Percentiles rank a stretch among this genome's conserved stretches.
These are phyloP conservation scores for Paramormyrops hopkinsi DNA, from an alignment of 2,797 vertebrate genomes.

Conservation along the genomic window DNA sequence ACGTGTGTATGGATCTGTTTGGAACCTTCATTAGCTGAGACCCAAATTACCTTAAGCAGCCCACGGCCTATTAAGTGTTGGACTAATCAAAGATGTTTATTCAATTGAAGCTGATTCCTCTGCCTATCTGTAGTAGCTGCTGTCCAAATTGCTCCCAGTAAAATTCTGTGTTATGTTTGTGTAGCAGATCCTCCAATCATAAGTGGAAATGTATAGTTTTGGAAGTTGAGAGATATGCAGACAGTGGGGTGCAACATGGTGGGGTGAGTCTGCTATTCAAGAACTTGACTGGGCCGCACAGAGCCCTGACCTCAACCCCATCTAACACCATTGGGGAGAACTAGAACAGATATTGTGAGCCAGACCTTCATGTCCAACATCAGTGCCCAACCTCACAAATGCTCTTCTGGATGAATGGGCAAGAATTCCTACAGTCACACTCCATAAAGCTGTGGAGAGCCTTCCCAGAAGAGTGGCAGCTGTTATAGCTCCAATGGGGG, in stretches of 20 bases:
- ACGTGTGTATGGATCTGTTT: not conserved
- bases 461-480: too few relatives aligned
- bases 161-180: not conserved
- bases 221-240: not conserved
- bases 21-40: not conserved
- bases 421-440: not conserved
- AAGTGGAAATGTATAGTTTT: constrained; percentile 1
- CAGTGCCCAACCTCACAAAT: not conserved
- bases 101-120: not conserved
- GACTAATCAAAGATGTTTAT: not conserved
- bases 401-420: not conserved
- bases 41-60: not conserved
- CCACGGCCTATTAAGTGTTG: not conserved
- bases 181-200: not conserved
- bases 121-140: not conserved
- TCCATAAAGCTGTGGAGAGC: too few relatives aligned
- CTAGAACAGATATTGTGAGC: not conserved
- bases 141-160: not conserved
- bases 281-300: not conserved
- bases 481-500: too few relatives aligned
- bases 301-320: not conserved
- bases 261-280: not conserved
- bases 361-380: not conserved
- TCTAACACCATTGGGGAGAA: not conserved
- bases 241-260: not conserved